Conservation (phyloP, 2,797 vertebrate species). For the Trichosurus vulpecula region DNA sequence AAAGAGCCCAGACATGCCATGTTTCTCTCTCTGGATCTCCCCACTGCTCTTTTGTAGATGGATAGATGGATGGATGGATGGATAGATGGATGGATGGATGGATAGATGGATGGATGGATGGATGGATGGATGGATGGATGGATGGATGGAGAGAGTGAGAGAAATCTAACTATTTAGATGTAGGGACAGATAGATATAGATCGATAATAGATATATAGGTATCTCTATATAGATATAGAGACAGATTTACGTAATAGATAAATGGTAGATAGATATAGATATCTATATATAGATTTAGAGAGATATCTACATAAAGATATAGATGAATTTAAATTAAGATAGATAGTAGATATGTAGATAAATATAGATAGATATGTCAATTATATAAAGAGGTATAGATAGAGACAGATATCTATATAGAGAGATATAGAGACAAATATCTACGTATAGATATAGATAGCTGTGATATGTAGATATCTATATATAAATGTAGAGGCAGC, state of each 20-base stretch:
- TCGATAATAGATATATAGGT: background rate
- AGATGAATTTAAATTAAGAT: background rate
- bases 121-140: no score
- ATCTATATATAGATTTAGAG: no score
- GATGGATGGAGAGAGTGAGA: no score
- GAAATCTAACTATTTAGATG: no score
- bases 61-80: background rate
- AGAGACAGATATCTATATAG: background rate
- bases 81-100: background rate
- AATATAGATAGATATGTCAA: no score
- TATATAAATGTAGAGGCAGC: background rate
- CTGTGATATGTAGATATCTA: background rate
- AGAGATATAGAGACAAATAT: background rate
- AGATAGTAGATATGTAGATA: no score
- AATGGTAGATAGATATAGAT: no score
- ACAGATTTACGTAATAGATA: background rate
- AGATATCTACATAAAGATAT: background rate
- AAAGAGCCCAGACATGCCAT: background rate
- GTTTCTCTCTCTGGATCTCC: background rate
- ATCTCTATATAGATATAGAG: background rate
- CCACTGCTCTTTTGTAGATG: background rate
- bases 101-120: background rate
- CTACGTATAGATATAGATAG: background rate
- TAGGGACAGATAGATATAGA: no score
- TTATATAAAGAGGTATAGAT: background rate